These are phyloP conservation scores for Antitype chi DNA, from an alignment of 2,888 invertebrate species.

Conservation along the genomic window DNA sequence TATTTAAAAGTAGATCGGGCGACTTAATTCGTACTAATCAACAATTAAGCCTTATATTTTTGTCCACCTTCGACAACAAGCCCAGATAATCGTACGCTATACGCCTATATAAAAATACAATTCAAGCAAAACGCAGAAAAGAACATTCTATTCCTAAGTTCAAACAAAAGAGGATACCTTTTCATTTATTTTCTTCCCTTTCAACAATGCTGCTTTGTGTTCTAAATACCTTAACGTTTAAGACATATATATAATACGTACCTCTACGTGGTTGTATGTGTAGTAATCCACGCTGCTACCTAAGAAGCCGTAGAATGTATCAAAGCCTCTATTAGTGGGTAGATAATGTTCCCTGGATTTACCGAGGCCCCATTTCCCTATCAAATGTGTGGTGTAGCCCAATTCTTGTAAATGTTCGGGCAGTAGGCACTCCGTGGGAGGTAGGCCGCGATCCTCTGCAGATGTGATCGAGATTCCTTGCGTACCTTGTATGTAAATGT, in stretches of 20 bases:
- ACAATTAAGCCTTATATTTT: neutral
- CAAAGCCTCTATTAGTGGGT: constrained; percentile 94
- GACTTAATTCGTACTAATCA: too few relatives aligned
- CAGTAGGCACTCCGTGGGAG: constrained; percentile 92
- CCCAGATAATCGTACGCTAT: neutral
- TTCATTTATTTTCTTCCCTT: constrained; percentile 39
- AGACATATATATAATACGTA: constrained; percentile 55
- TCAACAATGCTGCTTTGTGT: constrained; percentile 41
- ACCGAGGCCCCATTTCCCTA: constrained; percentile 98
- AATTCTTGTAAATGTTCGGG: constrained; percentile 93
- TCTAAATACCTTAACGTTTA: constrained; percentile 38
- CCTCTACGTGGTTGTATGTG: constrained; percentile 90
- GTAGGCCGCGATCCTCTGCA: constrained; percentile 93
- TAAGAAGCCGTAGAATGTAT: constrained; percentile 95
- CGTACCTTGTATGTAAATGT: constrained; percentile 61
- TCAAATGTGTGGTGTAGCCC: constrained; percentile 94
- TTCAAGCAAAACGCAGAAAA: constrained; percentile 17
- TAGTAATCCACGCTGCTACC: constrained; percentile 95
- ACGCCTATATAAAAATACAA: neutral
- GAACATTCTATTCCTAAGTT: constrained; percentile 24
- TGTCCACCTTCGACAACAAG: neutral
- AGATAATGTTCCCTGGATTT: constrained; percentile 92
- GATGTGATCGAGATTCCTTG: constrained; percentile 77
- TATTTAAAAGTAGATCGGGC: too few relatives aligned
- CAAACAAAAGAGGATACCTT: constrained; percentile 46